Base-by-base conservation (phyloP, 2,113 vertebrate genomes). In the Pavo muticus region DNA sequence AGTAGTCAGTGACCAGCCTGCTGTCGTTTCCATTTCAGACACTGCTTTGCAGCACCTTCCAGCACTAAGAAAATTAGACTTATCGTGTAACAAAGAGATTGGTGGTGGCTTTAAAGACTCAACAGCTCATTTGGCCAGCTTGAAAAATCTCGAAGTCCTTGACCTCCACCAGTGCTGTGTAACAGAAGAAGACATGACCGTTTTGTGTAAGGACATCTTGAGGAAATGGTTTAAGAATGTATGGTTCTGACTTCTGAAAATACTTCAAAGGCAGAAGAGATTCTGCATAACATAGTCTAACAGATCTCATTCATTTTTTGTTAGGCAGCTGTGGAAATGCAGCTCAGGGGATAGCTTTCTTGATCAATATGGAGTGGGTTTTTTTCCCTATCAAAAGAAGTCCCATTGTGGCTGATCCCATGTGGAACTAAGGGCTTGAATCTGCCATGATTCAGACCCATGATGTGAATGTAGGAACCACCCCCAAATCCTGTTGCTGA, bases 91-190 rank as follows among this genome's bases (percentile, higher is more conserved):
- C 96, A 98, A 97, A 93, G 95, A 95, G 23, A 93, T 98, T 69
- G 91, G 97, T 6, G 98, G 98, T 90, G 98, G 98, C 32, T 98
- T 99, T 94, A 75, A 95, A 61, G 96, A 75, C 10, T 85, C 97
- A 20, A 52, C 96, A 45, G 87, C 89, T 68, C 97, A 97, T 93
- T 85, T 99, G 96, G 88, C 97, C 75, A 91, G 91, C 52, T 87
- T 99, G 81, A 96, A 94, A 85, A 97, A 97, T 30, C 98, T 99
- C 8, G 92, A 98, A 96, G 94, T 97, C 84, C 97, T 99, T 14
- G 98, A 98, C 96, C 97, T 99, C 32, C 98, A 98, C 91, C 97
- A 97, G 77, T 99, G 98, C 95, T 97, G 96, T 5, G 87, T 99
- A 25, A 98, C 97, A 39, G 97, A 86, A 61, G 94, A 95, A 1